Base-by-base conservation (phyloP, 37 sponge, comb jelly and placozoan genomes). In the Beroe ovata region DNA sequence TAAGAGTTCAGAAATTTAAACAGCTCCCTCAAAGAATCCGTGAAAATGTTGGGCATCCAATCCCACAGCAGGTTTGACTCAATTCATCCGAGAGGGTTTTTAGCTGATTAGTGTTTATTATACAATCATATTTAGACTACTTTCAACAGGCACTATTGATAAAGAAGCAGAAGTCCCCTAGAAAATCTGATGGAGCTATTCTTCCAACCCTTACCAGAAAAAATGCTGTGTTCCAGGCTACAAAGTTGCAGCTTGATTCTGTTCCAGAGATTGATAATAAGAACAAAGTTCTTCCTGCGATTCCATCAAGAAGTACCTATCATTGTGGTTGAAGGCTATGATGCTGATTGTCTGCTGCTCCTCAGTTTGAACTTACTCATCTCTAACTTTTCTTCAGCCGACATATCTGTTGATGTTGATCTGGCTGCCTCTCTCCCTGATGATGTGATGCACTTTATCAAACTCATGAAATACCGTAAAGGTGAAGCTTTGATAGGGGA, bases 401-500 rank as follows among this genome's bases (percentile, higher is more conserved):
- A 47, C 54, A 47, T 47, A 16, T 47, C 54, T 47, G 11, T 47
- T 39, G 84, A 77, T 35, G 33, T 77, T 41, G 54, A 77, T 26
- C 23, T 77, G 47, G 16, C 47, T 1, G 21, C 28, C 3, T 36
- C 22, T 42, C 47, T 35, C 3, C 54, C 84, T 40, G 84, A 77
- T 77, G 84, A 77, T 77, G 84, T 77, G 28, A 77, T 77, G 84
- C 84, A 77, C 21, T 77, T 77, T 23, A 77, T 77, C 41, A 77
- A 77, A 28, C 1, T n/a, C 8, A 23, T 40, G 8, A 77, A 77
- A 40, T 42, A 77, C 25, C 42, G 38, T 1, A 11, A 35, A n/a
- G 84, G 84, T 1, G 84, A 77, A 23, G 84, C 26, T 6, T 20
- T 77, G n/a, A 77, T 77, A 6, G 84, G 84, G 6, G 84, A 77